Base-by-base conservation (phyloP, 1,140 invertebrate genomes). In the Armadillidium nasatum region DNA sequence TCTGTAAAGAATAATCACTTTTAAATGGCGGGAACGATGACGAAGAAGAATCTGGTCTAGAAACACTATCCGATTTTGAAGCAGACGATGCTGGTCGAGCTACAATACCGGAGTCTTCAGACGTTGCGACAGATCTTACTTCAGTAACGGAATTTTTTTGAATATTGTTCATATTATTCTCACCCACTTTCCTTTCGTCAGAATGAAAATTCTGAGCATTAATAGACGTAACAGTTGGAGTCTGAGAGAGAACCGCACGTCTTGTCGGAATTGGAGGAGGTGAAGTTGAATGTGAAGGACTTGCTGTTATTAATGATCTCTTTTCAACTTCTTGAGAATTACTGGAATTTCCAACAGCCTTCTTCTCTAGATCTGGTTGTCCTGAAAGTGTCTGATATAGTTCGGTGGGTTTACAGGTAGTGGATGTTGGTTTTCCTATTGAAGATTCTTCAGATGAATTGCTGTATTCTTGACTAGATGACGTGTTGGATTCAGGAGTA, bases 41-140 rank as follows among this genome's bases (percentile, higher is more conserved):
- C 9, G 77, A 77, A 0, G 80, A 77, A 13, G 82, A 80, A 44
- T 81, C 82, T 10, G 83, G 81, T 15, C 82, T 77, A 3, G 83
- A 84, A 6, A 83, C 82, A 22, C 83, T 82, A 21, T 83, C 83
- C 4, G 82, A 81, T 68, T 82, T 82, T 7, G 83, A 84, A 4
- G 83, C 83, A 13, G 82, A 82, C 4, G 83, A 84, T 44, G 82
- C 82, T 21, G 84, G 83, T n/a, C 84, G 75, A 50, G 81, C 81
- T 21, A 83, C 80, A 60, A 83, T 76, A 13, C 80, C 82, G 23
- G 82, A 82, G 23, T 81, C 80, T 73, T 81, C 80, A 15, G 81
- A 80, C 10, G 81, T 60, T 15, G 50, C 50, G 2, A 60, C 50
- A 60, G 50, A 60, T 60, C 50, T 13, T 15, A 60, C 50, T 60